Base-by-base conservation (phyloP, 2,888 invertebrate species). In the Unio pictorum region DNA sequence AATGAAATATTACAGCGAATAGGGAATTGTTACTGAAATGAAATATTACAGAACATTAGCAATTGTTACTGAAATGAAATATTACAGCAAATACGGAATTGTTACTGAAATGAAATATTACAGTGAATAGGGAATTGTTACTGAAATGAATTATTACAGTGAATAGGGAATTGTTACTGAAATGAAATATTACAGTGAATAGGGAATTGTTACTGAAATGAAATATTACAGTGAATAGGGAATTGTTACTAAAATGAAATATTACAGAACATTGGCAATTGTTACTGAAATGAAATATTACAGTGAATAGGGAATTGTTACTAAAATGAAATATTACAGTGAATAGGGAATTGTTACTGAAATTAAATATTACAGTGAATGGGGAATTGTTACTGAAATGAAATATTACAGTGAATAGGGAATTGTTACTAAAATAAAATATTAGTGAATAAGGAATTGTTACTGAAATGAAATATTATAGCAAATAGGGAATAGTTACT, bases 401-500 rank as follows among this genome's bases (percentile, higher is more conserved):
- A 45, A 45, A 45, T 45, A 45, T 23, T 77, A 98, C 94, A 0
- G 97, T 95, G 91, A 97, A 96, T 28, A 98, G 91, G 0, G 96
- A 95, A 89, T 94, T 94, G 15, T 94, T 93, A 86, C 95, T 95
- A 90, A 20, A 92, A 84, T 55, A 11, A 45, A 45, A 45, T 45
- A 45, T 23, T 23, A 0, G 97, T 95, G 91, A 97, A 96, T 28
- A 98, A 91, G 0, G 96, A 95, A 89, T 94, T 94, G 15, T 94
- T 93, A 86, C 95, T 95, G 90, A 20, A 92, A 84, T 55, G 45
- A 45, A 45, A 45, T 45, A 45, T 23, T 77, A 98, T 94, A 0
- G 97, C 95, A 91, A 97, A 96, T 28, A 98, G 91, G 0, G 96
- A 95, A 89, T 94, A 94, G 15, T 94, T 93, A 86, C 95, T 95